Evolutionary conservation across 2,797 vertebrate genomes (phyloP).

Genomic region (Hephaestus fuliginosus): DNA sequence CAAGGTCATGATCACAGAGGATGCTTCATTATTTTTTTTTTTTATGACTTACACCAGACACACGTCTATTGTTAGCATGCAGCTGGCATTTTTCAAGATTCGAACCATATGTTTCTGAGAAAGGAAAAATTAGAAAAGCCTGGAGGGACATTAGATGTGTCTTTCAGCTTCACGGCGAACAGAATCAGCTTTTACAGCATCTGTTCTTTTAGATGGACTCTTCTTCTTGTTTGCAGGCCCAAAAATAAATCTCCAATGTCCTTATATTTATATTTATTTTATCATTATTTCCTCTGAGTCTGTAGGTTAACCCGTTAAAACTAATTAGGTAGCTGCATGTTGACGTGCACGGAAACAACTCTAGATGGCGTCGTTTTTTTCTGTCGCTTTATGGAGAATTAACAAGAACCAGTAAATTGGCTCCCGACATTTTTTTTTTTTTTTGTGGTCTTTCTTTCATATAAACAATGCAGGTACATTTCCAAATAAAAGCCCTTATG

Average conservation of each 20-base stretch:
- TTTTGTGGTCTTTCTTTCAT: background rate
- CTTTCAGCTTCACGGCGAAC: background rate
- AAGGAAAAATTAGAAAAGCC: background rate
- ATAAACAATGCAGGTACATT: background rate
- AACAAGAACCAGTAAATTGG: background rate
- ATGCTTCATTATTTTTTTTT: background rate
- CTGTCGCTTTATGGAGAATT: background rate
- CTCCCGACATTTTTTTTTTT: background rate
- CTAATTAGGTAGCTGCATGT: background rate
- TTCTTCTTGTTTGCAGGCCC: background rate
- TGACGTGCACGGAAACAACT: background rate
- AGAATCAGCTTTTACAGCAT: background rate
- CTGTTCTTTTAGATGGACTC: background rate
- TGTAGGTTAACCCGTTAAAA: background rate
- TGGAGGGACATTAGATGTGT: background rate
- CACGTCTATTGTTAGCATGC: background rate
- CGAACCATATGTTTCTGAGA: background rate
- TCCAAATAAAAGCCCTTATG: background rate
- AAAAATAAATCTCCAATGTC: background rate
- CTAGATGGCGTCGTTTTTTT: background rate
- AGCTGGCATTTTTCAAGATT: background rate
- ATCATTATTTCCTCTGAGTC: background rate
- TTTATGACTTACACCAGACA: background rate
- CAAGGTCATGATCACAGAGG: conserved; percentile 26
- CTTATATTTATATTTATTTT: background rate